phyloP scores from a whole-genome alignment of 2,113 vertebrate genomes.

The Gorsachius goisagi region DNA sequence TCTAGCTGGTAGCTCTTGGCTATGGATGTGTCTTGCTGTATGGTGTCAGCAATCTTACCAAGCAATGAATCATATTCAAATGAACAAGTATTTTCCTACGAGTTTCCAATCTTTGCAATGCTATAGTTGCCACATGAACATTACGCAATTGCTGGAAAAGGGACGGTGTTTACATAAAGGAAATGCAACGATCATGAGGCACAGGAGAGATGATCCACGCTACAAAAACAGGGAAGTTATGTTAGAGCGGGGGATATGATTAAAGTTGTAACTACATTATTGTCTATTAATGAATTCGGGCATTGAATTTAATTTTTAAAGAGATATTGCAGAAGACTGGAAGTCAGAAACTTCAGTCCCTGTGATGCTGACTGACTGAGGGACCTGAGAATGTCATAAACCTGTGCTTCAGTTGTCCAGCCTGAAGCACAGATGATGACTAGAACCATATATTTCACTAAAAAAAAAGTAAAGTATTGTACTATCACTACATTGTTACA shows the following conservation, averaged over 20 bases:
- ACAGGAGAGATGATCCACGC: not conserved
- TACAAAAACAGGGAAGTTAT: not conserved
- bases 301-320: not conserved
- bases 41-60: not conserved
- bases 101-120: not conserved
- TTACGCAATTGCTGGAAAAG: not conserved
- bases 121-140: not conserved
- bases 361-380: not conserved
- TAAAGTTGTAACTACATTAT: not conserved
- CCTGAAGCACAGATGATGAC: not conserved
- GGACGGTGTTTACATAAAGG: not conserved
- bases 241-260: not conserved
- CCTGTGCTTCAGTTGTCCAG: not conserved
- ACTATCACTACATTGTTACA: not conserved
- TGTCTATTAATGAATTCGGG: not conserved
- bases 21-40: not conserved
- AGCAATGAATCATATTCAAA: not conserved
- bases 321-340: not conserved
- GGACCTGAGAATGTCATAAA: not conserved
- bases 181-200: accelerated
- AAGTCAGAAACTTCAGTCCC: not conserved
- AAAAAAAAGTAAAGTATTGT: not conserved
- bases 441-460: not conserved
- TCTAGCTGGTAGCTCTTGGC: not conserved
- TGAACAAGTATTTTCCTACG: not conserved